These are phyloP conservation scores for Conopomorpha cramerella DNA, from an alignment of 1,140 invertebrate species.

Conservation along the genomic window DNA sequence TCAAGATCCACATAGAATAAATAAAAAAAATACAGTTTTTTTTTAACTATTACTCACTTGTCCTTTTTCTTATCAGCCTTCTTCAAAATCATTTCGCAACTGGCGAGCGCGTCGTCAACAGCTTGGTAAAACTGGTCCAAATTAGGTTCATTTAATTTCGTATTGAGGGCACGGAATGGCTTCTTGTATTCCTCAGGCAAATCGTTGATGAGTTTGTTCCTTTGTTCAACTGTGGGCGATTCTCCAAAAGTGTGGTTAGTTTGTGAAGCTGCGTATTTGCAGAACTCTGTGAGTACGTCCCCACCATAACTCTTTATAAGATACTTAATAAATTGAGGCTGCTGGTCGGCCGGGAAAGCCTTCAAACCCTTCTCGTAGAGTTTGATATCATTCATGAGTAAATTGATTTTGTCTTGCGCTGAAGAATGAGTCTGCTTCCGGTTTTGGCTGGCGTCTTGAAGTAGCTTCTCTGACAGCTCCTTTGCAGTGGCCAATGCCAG, in stretches of 20 bases:
- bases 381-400: slow-evolving; percentile 74
- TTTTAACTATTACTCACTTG: slow-evolving; percentile 40
- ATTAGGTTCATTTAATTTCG: slow-evolving; percentile 64
- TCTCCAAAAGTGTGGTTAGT: slow-evolving; percentile 63
- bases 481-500: slow-evolving; percentile 67
- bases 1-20: too few species aligned
- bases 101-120: slow-evolving; percentile 72
- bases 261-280: slow-evolving; percentile 72
- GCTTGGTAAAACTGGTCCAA: slow-evolving; percentile 79
- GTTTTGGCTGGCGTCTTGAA: slow-evolving; percentile 68
- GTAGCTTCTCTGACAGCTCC: slow-evolving; percentile 69
- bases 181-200: slow-evolving; percentile 68
- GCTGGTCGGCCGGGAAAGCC: slow-evolving; percentile 60
- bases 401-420: slow-evolving; percentile 81
- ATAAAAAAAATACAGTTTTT: too few species aligned
- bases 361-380: slow-evolving; percentile 89
- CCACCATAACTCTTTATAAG: slow-evolving; percentile 81
- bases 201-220: slow-evolving; percentile 70
- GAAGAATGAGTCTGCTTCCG: slow-evolving; percentile 78
- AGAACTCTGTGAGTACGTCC: slow-evolving; percentile 82
- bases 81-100: slow-evolving; percentile 82
- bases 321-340: slow-evolving; percentile 76
- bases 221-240: slow-evolving; percentile 67
- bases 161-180: slow-evolving; percentile 65
- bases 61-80: slow-evolving; percentile 66